Conservation (phyloP, 2,113 vertebrate species). For the Bolborhynchus lineola region DNA sequence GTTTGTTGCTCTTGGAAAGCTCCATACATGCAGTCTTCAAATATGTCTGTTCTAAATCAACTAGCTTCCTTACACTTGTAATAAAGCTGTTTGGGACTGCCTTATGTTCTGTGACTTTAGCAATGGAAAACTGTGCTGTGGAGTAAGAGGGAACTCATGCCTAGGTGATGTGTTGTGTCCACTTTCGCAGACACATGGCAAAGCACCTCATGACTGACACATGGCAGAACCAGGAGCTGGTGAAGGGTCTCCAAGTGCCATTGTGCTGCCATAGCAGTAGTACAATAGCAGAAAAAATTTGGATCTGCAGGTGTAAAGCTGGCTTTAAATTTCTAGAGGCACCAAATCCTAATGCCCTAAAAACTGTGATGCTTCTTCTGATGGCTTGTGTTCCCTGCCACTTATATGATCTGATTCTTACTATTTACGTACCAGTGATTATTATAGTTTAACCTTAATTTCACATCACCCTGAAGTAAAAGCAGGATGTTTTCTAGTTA, state of each 20-base stretch:
- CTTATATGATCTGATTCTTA: background rate
- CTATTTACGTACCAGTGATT: background rate
- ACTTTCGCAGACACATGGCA: background rate
- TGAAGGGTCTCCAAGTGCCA: background rate
- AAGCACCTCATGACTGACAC: rapidly evolving
- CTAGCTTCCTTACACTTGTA: background rate
- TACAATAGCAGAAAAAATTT: background rate
- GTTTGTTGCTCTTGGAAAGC: background rate
- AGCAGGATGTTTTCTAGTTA: background rate
- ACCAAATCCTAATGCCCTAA: background rate
- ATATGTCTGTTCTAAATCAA: background rate
- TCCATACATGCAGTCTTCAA: background rate
- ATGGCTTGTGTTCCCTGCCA: background rate
- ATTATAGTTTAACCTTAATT: background rate
- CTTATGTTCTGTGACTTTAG: background rate
- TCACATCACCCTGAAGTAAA: background rate
- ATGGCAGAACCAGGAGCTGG: background rate
- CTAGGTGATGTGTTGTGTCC: background rate
- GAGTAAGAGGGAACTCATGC: background rate
- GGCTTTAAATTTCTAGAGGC: background rate
- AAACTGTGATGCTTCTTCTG: background rate
- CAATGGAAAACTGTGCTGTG: background rate
- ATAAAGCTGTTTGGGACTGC: background rate
- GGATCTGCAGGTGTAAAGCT: background rate
- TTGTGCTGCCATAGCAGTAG: rapidly evolving